These are phyloP conservation scores for Microtus ochrogaster DNA, from an alignment of 2,113 vertebrate genomes.

Conservation along the genomic window DNA sequence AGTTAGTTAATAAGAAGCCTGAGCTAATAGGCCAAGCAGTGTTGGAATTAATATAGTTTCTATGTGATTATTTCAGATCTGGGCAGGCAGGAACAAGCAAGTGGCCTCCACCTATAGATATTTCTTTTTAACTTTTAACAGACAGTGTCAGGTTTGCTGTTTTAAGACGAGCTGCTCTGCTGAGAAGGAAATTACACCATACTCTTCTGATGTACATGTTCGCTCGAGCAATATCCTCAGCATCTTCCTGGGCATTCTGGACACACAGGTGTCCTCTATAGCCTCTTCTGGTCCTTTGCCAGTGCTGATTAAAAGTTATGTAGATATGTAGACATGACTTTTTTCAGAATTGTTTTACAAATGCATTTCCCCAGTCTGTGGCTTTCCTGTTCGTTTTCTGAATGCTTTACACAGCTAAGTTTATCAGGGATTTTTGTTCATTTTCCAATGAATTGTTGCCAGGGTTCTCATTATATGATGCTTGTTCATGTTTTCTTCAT, in stretches of 20 bases:
- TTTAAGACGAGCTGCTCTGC: neutral
- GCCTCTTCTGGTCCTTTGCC: slow-evolving; percentile 19
- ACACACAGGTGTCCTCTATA: neutral
- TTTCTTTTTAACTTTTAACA: neutral
- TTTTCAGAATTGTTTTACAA: neutral
- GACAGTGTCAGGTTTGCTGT: neutral
- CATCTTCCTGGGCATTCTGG: neutral
- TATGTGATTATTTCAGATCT: too few species aligned
- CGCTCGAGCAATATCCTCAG: neutral
- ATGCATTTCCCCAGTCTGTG: neutral
- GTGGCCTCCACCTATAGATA: too few species aligned
- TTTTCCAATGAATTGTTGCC: neutral
- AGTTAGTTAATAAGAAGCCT: too few species aligned
- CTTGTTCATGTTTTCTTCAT: neutral
- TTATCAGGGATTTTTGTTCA: neutral
- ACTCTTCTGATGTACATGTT: neutral
- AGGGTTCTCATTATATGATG: neutral
- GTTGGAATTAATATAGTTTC: too few species aligned
- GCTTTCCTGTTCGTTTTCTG: slow-evolving; percentile 21
- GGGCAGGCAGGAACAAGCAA: too few species aligned
- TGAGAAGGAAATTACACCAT: neutral
- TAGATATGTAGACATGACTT: neutral
- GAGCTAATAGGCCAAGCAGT: too few species aligned
- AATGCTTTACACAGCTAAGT: neutral
- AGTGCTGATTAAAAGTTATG: neutral